Evolutionary conservation across 2,797 vertebrate genomes (phyloP).

Genomic region (Xiphophorus birchmanni): DNA sequence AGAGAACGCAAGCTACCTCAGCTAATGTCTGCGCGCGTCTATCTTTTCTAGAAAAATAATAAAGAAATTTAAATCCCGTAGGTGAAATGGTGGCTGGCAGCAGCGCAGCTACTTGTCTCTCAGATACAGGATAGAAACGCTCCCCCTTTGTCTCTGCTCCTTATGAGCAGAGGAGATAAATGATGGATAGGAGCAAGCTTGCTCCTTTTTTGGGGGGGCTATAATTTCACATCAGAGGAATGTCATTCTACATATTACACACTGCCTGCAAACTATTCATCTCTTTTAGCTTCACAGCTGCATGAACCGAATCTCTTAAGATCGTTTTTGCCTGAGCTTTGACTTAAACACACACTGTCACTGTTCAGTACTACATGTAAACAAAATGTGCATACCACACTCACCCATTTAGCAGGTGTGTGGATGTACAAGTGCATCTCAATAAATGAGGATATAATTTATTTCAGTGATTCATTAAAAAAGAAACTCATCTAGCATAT

Average conservation of each 20-base stretch:
- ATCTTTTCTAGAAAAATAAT: constrained; percentile 70
- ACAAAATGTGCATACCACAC: constrained; percentile 77
- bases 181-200: constrained; percentile 66
- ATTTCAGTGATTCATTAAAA: not conserved
- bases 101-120: constrained; percentile 56
- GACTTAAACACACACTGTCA: constrained; percentile 60
- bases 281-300: constrained; percentile 70
- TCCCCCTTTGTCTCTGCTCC: constrained; percentile 50
- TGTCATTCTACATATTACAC: constrained; percentile 67
- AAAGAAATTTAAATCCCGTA: constrained; percentile 61
- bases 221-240: constrained; percentile 77
- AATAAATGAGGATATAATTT: not conserved
- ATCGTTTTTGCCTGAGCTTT: constrained; percentile 73
- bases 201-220: constrained; percentile 60
- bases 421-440: constrained; percentile 41
- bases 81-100: constrained; percentile 64
- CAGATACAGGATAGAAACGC: constrained; percentile 57
- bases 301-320: constrained; percentile 58
- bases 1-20: constrained; percentile 69
- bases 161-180: constrained; percentile 62
- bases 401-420: constrained; percentile 73
- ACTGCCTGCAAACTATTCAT: constrained; percentile 60
- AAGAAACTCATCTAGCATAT: not conserved
- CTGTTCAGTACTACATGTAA: constrained; percentile 75
- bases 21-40: constrained; percentile 69